Evolutionary conservation across 2,113 vertebrate genomes (phyloP).

Genomic region (Spizaetus ornatus): DNA sequence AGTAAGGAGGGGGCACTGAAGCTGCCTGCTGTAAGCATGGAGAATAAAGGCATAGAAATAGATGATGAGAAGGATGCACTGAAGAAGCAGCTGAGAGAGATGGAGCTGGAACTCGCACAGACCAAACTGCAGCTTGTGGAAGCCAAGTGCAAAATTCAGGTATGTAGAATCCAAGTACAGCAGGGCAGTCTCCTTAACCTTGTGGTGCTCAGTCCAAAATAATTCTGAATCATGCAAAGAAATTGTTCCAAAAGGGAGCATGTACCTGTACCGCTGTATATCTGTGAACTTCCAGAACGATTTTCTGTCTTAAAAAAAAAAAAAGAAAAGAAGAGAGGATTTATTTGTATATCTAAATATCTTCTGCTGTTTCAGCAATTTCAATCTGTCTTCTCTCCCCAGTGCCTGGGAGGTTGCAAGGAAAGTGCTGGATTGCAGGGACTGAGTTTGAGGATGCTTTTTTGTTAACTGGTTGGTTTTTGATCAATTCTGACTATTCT

Average conservation of each 20-base stretch:
- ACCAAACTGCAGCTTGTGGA: conserved; percentile 99
- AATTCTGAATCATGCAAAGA: background rate
- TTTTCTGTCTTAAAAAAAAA: background rate
- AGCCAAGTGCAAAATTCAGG: conserved; percentile 99
- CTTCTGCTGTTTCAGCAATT: background rate
- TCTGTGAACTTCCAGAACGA: background rate
- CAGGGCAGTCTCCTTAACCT: background rate
- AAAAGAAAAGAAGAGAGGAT: background rate
- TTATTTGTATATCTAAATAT: background rate
- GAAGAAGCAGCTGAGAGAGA: conserved; percentile 91
- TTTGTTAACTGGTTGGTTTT: background rate
- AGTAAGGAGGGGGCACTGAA: conserved; percentile 86
- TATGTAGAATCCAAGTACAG: conserved; percentile 27
- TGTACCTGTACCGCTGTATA: background rate
- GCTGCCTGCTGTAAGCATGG: conserved; percentile 63
- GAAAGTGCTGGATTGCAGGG: background rate
- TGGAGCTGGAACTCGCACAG: conserved; percentile 98
- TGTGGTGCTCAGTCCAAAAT: background rate
- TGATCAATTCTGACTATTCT: conserved; percentile 37
- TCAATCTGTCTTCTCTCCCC: background rate
- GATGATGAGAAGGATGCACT: conserved; percentile 95
- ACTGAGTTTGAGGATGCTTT: background rate
- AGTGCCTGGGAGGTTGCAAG: background rate
- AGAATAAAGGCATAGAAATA: conserved; percentile 71
- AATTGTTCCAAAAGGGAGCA: background rate